phyloP scores from a whole-genome alignment of 2,113 vertebrate genomes.

The Promerops cafer region DNA sequence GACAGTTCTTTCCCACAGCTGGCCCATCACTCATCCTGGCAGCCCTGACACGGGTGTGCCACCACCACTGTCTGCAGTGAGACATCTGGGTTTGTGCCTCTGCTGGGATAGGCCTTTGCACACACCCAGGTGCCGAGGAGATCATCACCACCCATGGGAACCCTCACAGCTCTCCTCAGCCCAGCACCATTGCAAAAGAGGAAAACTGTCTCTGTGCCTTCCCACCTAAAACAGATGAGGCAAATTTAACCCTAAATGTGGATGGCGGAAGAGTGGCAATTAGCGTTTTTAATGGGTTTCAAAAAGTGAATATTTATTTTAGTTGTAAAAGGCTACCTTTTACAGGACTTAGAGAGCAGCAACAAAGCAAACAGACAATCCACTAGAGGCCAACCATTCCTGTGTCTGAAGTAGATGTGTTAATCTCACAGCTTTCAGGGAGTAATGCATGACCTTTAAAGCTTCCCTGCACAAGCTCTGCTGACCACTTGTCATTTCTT shows the following conservation, averaged over 20 bases:
- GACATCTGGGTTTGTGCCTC: neutral
- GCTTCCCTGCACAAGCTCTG: neutral
- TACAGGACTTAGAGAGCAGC: neutral
- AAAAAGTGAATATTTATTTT: neutral
- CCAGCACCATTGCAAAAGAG: neutral
- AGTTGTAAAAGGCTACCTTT: neutral
- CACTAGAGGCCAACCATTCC: neutral
- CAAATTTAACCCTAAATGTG: neutral
- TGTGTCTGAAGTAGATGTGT: neutral
- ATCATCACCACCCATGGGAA: neutral
- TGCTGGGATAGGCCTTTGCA: neutral
- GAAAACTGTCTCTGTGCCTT: neutral
- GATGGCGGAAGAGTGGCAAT: neutral
- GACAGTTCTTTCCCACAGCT: neutral
- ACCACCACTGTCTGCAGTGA: neutral
- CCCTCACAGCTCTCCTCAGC: rapidly evolving
- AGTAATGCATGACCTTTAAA: neutral
- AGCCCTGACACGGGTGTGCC: rapidly evolving
- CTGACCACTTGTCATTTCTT: neutral
- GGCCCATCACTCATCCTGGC: neutral
- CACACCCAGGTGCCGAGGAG: rapidly evolving
- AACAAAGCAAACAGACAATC: neutral
- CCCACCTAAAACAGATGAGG: neutral
- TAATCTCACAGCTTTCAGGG: neutral
- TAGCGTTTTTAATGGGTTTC: neutral